Base-by-base conservation (phyloP, 2,797 vertebrate species). In the Steatocranus sp. region DNA sequence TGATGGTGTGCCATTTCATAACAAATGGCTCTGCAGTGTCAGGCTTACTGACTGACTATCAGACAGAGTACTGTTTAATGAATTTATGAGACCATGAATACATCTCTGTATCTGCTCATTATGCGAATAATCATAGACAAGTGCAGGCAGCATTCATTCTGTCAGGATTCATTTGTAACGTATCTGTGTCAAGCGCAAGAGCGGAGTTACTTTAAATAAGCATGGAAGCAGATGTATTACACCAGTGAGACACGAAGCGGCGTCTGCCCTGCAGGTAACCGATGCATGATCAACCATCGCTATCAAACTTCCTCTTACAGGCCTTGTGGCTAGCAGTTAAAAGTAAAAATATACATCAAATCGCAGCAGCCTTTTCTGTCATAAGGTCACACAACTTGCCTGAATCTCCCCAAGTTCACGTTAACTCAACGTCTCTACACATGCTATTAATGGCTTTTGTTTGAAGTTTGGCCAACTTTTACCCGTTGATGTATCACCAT, bases 391-490 rank as follows among this genome's bases (percentile, higher is more conserved):
- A 6, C 10, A 50, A 8, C 10, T 46, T 15, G 30, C 43, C 53
- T 68, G 6, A 46, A 34, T 32, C 58, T 43, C 20, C 8, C 30
- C 43, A 7, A 51, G 8, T 17, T 74, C 79, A 17, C 30, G 9
- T 58, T 56, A 51, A 53, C 14, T 5, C n/a, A 1, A 10, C 17
- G 68, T 66, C 53, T 82, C 46, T 12, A 23, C 15, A 51, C 81
- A 30, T 18, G 58, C 6, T 15, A 4, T 23, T 36, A 32, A 11
- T 30, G 51, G 27, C 20, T 18, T 32, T 56, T 5, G 12, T 4
- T 23, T 51, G 15, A 88, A 88, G 86, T 94, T 91, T 77, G 76
- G 20, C 9, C 50, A 93, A 94, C 92, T 94, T 93, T 89, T 76
- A 84, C 76, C 79, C 86, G 74, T 5, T 51, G 75, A 84, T 34